Evolutionary conservation across 2,113 vertebrate genomes (phyloP), one percentile per base, ranked within the genome.

Genomic region (Labeo catla): DNA sequence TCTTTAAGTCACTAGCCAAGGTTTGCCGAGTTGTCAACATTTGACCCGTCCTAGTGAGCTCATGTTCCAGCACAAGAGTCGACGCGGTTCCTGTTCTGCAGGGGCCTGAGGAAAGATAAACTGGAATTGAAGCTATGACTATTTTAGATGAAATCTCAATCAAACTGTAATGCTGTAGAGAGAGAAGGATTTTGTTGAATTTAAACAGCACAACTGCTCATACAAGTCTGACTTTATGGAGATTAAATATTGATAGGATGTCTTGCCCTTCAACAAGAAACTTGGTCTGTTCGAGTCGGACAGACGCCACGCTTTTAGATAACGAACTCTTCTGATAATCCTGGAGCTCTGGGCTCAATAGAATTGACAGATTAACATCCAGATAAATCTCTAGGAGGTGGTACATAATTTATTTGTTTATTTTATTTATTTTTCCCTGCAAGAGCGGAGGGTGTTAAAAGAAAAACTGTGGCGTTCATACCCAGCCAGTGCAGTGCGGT

Each of bases 161-260:
- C 34, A 84, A 54, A 59, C 34, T 23, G 8, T 73, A 16, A 16
- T 83, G 28, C 50, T 43, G 52, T 15, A 57, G 52, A 23, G 52
- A 34, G 36, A 13, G 23, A 43, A 9, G 43, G 65, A 21, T 59
- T 76, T n/a, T 49, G 63, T 57, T 79, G 16, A 21, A 70, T 61
- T 57, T 8, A 43, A 54, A 13, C 61, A 23, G 13, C 54, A 49
- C 23, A 34, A 21, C 28, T 50, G 15, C 79, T 21, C 43, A 10
- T 49, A 39, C 61, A 87, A 76, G 83, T 87, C 87, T 88, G 89
- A 84, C 91, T 86, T 85, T 81, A 72, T 80, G 84, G 54, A 91
- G 87, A 92, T 90, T 84, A 92, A 89, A 89, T 88, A 93, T 90
- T 91, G 90, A 93, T 92, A 68, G 87, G 87, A 91, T 89, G 88